Conservation (phyloP, 2,888 invertebrate genomes). For the Drosophila nr. perissopoda region DNA sequence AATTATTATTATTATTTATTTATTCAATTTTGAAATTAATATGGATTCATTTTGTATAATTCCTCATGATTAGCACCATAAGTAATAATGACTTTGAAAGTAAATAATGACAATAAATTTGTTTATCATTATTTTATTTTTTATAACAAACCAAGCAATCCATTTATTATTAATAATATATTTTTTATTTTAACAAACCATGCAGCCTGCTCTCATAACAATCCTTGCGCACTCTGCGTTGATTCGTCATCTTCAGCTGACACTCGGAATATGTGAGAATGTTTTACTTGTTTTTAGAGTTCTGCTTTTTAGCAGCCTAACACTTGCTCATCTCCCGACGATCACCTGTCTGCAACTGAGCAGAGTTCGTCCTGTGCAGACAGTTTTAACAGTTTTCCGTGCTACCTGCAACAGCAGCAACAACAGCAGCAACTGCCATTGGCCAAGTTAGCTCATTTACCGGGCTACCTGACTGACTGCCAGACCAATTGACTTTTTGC, state of each 20-base stretch:
- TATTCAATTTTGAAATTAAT: neutral
- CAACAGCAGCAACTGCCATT: constrained; percentile 41
- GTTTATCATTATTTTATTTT: neutral
- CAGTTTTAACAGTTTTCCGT: constrained; percentile 59
- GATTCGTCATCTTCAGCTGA: constrained; percentile 69
- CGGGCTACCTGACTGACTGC: constrained; percentile 28
- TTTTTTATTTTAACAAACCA: constrained; percentile 49
- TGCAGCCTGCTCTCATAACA: constrained; percentile 70
- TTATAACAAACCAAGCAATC: neutral
- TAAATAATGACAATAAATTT: neutral
- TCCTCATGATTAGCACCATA: neutral
- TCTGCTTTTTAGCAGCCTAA: constrained; percentile 8
- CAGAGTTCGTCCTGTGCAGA: constrained; percentile 28
- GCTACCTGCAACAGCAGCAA: constrained; percentile 44
- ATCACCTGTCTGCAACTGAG: constrained; percentile 82
- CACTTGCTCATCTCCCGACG: constrained; percentile 66
- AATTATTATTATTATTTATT: neutral
- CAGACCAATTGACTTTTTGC: constrained; percentile 77
- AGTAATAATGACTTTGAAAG: neutral
- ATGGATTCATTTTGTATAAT: neutral
- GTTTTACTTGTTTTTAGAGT: neutral
- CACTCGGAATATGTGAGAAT: neutral
- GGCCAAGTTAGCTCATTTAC: constrained; percentile 31
- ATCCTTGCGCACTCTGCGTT: constrained; percentile 76
- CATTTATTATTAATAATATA: no score